Evolutionary conservation across 2,113 vertebrate genomes (phyloP), one percentile per base, ranked within the genome.

Genomic region (Penelope pileata): DNA sequence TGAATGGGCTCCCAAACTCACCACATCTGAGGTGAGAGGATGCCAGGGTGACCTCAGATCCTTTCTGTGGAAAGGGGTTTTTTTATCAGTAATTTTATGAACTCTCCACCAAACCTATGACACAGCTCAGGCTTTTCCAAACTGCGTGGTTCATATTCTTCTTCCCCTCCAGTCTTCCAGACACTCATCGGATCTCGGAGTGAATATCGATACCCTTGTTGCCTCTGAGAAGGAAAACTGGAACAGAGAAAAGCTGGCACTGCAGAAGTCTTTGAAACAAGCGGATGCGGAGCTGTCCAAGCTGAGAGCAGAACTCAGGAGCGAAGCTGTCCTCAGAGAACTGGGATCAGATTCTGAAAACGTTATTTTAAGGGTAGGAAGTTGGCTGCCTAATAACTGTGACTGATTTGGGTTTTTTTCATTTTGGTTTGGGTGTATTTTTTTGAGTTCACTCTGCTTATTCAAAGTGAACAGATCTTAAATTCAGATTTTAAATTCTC

Each of bases 181-280:
- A 86, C 92, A 83, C 69, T 94, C 96, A 6, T 56, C 83, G 1
- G 95, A 95, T 79, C 73, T 91, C 86, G 95, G 88, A 86, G 95
- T 98, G 73, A 97, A 97, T 43, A 81, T 98, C 2, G 97, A 98
- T 59, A 19, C 91, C 59, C 94, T 99, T 53, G 91, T 98, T 58
- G 98, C 98, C 75, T 98, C 98, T 16, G 99, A 99, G 94, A 98
- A 97, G 73, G 99, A 99, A 88, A 92, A 96, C 4, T 99, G 99
- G 99, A 93, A 86, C 67, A 98, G 96, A 92, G 99, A 99, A 95
- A 99, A 97, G 86, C 21, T 86, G n/a, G 84, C 93, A 1, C 97
- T 99, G 85, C 99, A 99, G 96, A 98, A 98, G 45, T 97, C 98
- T 54, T 94, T 99, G 88, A 98, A 98, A 50, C 97, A 97, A 90